A percentile compares a stretch with the other conserved stretches of the same genome.
Evolutionary conservation across 92 coral and sea anemone genomes (phyloP).

Genomic region (Actinernus sp.): DNA sequence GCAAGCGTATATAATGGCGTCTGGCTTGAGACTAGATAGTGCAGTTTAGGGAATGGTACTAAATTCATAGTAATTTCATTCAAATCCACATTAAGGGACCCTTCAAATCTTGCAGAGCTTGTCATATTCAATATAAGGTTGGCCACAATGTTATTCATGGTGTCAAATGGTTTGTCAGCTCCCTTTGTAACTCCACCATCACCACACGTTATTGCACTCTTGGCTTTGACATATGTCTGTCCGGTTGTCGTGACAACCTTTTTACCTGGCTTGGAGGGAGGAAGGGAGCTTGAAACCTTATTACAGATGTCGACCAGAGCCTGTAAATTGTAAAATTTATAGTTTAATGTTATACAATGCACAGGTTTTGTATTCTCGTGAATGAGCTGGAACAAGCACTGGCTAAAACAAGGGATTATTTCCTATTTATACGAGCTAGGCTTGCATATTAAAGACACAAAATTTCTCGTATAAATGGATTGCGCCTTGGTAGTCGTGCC

Average conservation of each 20-base stretch:
- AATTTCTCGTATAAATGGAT: too few relatives aligned
- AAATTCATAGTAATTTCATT: constrained; percentile 99
- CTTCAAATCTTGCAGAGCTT: constrained; percentile 98
- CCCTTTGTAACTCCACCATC: constrained; percentile 85
- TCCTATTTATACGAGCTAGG: too few relatives aligned
- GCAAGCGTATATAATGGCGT: constrained; percentile 93
- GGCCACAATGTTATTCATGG: constrained; percentile 98
- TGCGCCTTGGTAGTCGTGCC: too few relatives aligned
- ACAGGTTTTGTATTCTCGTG: too few relatives aligned
- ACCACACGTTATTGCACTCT: constrained; percentile 92
- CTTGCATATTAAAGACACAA: too few relatives aligned
- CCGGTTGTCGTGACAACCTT: constrained; percentile 58
- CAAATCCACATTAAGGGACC: constrained; percentile 95
- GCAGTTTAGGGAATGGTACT: constrained; percentile 97
- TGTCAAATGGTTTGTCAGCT: constrained; percentile 94
- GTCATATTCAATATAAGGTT: constrained; percentile 96
- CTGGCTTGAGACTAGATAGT: constrained; percentile 93
- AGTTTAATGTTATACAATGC: too few relatives aligned
- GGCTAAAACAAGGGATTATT: too few relatives aligned
- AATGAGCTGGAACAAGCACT: too few relatives aligned
- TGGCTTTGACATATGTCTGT: constrained; percentile 68
- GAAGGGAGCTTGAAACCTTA: constrained; percentile 88
- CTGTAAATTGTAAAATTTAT: constrained; percentile 30
- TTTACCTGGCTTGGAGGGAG: constrained; percentile 92
- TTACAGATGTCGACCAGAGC: constrained; percentile 95